phyloP scores from a whole-genome alignment of 2,113 vertebrate genomes.

The Cottus gobio region DNA sequence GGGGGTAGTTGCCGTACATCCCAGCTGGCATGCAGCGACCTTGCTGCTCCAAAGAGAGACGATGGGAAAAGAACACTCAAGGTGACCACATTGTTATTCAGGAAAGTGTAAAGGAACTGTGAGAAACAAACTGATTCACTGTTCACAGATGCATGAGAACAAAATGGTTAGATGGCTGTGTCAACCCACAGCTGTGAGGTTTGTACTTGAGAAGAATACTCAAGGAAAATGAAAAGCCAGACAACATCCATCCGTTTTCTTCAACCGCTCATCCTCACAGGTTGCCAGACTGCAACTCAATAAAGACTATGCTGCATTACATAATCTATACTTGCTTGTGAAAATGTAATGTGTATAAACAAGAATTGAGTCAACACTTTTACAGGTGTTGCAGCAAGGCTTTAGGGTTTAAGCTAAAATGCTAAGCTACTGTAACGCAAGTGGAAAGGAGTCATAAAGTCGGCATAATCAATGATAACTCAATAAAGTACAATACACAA shows the following conservation, averaged over 20 bases:
- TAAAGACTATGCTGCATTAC: not conserved
- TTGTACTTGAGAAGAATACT: not conserved
- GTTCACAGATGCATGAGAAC: not conserved
- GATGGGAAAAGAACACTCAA: not conserved
- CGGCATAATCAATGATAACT: not conserved
- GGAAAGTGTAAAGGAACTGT: not conserved
- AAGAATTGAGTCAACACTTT: not conserved
- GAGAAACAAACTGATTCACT: not conserved
- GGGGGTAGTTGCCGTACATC: conserved; percentile 91
- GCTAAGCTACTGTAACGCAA: not conserved
- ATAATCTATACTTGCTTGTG: not conserved
- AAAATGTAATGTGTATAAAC: not conserved
- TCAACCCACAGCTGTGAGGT: not conserved
- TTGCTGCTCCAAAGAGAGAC: conserved; percentile 84
- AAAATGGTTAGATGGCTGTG: not conserved
- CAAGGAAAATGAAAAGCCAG: not conserved
- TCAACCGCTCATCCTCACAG: not conserved
- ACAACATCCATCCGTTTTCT: not conserved
- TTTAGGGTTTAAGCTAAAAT: not conserved
- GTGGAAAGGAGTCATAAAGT: not conserved
- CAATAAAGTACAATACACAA: too few species aligned
- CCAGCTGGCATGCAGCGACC: conserved; percentile 93
- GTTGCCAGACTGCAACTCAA: not conserved
- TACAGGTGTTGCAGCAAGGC: not conserved
- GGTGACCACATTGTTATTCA: not conserved